Conservation (phyloP, 2,888 invertebrate genomes). For the Dinocampus coccinellae region DNA sequence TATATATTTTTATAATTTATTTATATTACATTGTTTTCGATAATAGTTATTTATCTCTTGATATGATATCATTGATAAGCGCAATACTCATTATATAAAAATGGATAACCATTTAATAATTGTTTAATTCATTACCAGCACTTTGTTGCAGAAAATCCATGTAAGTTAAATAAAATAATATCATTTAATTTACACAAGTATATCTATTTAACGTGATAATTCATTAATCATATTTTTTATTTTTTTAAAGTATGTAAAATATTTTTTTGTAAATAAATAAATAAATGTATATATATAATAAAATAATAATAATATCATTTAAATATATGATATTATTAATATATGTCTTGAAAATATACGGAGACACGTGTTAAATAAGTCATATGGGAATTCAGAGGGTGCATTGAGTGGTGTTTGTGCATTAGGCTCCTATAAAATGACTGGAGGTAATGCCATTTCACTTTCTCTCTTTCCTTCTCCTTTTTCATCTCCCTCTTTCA, state of each 20-base stretch:
- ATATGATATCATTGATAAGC: background rate
- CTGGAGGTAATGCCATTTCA: conserved; percentile 42
- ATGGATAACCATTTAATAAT: background rate
- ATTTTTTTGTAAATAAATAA: background rate
- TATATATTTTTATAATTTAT: background rate
- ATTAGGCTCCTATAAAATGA: conserved; percentile 50
- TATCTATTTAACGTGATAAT: too few species aligned
- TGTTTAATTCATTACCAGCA: background rate
- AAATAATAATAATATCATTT: too few species aligned
- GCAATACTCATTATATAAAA: too few species aligned
- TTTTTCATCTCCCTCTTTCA: too few species aligned
- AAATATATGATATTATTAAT: too few species aligned
- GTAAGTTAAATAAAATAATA: too few species aligned
- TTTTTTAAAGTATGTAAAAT: background rate
- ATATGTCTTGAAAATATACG: background rate
- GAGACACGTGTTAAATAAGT: conserved; percentile 40
- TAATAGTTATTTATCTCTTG: background rate
- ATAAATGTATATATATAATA: background rate
- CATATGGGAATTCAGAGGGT: conserved; percentile 62
- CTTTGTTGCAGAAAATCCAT: too few species aligned
- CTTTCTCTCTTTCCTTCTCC: background rate
- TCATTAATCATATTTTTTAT: too few species aligned
- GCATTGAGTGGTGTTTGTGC: conserved; percentile 60
- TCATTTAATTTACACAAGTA: too few species aligned
- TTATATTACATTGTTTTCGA: background rate